phyloP scores from a whole-genome alignment of 2,797 vertebrate genomes.

The Tamandua tetradactyla region DNA sequence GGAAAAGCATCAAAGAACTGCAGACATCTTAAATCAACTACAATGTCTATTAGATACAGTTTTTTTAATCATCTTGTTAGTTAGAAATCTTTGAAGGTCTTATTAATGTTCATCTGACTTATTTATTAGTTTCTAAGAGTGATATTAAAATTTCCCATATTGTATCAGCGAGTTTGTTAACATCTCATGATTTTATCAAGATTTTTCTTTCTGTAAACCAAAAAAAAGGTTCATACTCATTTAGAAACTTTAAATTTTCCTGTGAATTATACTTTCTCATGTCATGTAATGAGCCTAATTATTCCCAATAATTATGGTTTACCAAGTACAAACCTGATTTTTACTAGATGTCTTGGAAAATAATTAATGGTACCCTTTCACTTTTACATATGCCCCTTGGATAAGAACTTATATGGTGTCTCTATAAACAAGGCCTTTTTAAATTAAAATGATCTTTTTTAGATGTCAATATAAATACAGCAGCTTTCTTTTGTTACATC shows the following conservation, averaged over 20 bases:
- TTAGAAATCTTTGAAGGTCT: slow-evolving; percentile 10
- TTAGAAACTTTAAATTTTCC: background rate
- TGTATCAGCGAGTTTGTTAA: background rate
- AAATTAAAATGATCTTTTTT: background rate
- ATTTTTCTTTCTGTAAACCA: background rate
- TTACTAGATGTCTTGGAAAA: background rate
- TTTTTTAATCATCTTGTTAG: background rate
- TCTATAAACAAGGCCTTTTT: background rate
- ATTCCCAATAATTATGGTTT: background rate
- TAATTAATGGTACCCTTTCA: background rate
- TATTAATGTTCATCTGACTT: background rate
- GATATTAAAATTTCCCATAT: background rate
- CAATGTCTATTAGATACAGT: background rate
- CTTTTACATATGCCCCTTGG: background rate
- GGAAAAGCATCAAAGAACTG: background rate
- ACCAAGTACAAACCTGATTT: background rate
- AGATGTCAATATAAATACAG: background rate
- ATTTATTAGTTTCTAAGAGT: background rate
- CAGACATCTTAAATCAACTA: background rate
- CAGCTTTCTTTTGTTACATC: background rate
- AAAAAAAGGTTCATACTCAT: background rate
- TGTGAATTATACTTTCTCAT: background rate
- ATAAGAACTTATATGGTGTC: background rate
- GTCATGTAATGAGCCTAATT: background rate
- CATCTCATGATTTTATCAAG: background rate